Evolutionary conservation across 2,113 vertebrate genomes (phyloP), one percentile per base, ranked within the genome.

Genomic region (Lontra canadensis): DNA sequence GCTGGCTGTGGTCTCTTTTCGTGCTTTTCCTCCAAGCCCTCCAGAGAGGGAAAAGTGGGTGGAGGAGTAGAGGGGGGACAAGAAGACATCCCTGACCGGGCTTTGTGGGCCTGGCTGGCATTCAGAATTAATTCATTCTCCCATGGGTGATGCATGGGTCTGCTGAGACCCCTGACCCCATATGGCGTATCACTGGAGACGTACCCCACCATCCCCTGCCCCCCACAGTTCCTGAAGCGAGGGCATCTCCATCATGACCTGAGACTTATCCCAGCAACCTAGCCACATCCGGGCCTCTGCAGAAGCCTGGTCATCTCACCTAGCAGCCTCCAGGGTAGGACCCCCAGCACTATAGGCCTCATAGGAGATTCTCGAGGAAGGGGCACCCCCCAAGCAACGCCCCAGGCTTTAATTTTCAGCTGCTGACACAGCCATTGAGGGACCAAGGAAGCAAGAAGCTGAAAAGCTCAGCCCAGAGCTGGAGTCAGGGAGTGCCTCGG

Each of bases 71-170:
- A 2, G 5, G 4, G 13, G 8, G 25, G 14, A 25, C 11, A 0
- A 20, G n/a, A 59, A 88, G 29, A 39, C 25, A 25, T n/a, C 12
- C 23, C 42, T 13, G 23, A 17, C 20, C 36, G 29, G 34, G 39
- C 1, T 74, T 63, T 93, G 29, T 14, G 39, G 88, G 15, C 20
- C 65, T 57, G 71, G 12, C 71, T 85, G 63, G 39, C 63, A 1
- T 55, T 79, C 87, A 57, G 26, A 94, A 65, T 31, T 0, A 1
- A 1, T 81, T 79, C 34, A 12, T 44, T 88, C 44, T 92, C 10
- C 74, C 49, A 1, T 2, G 10, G 29, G 2, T 8, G 29, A 55
- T 15, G 65, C 4, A 0, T 26, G 49, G 14, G 52, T 44, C 57
- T 57, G 61, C 49, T 44, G 15, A 78, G 39, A 20, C 5, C 36